phyloP scores from a whole-genome alignment of 2,888 invertebrate species.

The Acanthopleura granulata region DNA sequence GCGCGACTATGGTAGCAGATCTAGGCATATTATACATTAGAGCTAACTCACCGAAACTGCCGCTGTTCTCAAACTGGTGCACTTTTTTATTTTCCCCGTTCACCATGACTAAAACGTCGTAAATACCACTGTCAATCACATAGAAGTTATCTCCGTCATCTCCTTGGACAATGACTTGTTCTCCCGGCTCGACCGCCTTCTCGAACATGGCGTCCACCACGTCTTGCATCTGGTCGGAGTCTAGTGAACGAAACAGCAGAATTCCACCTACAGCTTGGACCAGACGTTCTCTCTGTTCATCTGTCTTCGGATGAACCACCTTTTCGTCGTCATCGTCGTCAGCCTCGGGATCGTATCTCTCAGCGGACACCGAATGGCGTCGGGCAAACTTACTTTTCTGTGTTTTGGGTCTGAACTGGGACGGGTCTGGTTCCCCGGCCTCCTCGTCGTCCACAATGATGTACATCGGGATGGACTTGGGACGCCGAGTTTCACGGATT shows the following conservation, averaged over 20 bases:
- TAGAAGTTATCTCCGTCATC: conserved; percentile 71
- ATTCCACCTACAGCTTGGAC: conserved; percentile 64
- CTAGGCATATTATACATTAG: conserved; percentile 70
- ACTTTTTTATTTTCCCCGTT: conserved; percentile 63
- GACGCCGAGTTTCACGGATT: conserved; percentile 56
- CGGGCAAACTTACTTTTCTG: conserved; percentile 62
- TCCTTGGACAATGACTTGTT: conserved; percentile 67
- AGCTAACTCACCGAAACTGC: conserved; percentile 69
- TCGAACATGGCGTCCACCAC: conserved; percentile 71
- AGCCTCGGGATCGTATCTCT: conserved; percentile 68
- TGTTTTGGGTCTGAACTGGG: conserved; percentile 60
- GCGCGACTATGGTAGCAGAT: conserved; percentile 66
- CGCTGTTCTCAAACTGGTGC: conserved; percentile 66
- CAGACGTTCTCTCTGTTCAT: conserved; percentile 64
- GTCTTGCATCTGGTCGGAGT: conserved; percentile 67
- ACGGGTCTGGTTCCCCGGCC: conserved; percentile 65
- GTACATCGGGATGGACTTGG: conserved; percentile 67
- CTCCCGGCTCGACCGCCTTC: conserved; percentile 61
- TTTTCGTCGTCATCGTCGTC: conserved; percentile 60
- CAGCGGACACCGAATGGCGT: conserved; percentile 68
- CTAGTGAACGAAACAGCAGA: conserved; percentile 65
- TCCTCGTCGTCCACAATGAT: conserved; percentile 67
- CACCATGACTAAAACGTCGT: conserved; percentile 61
- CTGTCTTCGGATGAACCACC: conserved; percentile 66
- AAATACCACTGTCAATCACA: conserved; percentile 68